Conservation (phyloP, 2,888 invertebrate genomes). For the Apomyelois bistriatella region DNA sequence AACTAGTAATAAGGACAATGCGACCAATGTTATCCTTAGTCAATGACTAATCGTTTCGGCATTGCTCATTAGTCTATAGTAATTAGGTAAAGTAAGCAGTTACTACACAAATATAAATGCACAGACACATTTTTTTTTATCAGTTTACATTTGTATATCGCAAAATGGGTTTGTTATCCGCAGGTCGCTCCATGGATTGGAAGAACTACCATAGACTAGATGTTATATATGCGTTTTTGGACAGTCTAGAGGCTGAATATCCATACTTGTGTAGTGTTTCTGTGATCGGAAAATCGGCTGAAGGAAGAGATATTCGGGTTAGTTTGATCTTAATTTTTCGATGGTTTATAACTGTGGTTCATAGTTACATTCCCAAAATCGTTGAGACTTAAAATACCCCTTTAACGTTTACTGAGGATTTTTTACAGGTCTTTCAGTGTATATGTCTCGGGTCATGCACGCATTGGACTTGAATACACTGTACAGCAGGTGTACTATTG, state of each 20-base stretch:
- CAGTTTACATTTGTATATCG: not conserved
- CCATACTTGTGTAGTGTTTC: constrained; percentile 55
- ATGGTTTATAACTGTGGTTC: too few species aligned
- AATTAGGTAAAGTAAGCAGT: not conserved
- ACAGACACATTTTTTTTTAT: too few species aligned
- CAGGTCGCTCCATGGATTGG: constrained; percentile 60
- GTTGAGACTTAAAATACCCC: too few species aligned
- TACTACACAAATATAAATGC: not conserved
- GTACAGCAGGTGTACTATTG: too few species aligned
- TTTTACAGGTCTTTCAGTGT: too few species aligned
- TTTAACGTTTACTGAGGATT: too few species aligned
- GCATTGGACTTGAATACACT: too few species aligned
- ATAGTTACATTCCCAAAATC: too few species aligned
- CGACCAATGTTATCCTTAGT: not conserved
- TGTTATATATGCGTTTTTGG: constrained; percentile 59
- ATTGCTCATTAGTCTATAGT: not conserved
- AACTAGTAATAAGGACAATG: not conserved
- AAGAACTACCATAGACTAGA: constrained; percentile 54
- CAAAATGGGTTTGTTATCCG: constrained; percentile 18
- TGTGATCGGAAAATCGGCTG: constrained; percentile 57
- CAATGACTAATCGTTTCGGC: not conserved
- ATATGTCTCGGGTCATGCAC: too few species aligned
- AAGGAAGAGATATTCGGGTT: constrained; percentile 65
- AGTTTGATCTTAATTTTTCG: constrained; percentile 1
- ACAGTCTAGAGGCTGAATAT: constrained; percentile 45